Base-by-base conservation (phyloP, 2,797 vertebrate genomes). In the Apogon talboti region DNA sequence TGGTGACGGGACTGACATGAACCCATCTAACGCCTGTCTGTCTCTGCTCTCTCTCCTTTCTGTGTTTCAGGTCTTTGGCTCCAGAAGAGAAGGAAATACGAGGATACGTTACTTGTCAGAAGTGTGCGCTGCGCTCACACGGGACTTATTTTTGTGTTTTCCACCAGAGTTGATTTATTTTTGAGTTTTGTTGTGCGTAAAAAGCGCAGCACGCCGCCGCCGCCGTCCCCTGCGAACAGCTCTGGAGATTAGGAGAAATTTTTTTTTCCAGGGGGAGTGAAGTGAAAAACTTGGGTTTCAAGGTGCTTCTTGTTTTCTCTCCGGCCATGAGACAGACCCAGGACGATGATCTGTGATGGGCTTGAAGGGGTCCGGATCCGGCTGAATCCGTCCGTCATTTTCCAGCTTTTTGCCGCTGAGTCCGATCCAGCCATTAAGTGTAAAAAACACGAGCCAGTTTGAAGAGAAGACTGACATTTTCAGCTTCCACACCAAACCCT, bases 1-100 rank as follows among this genome's bases (percentile, higher is more conserved):
- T 95, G 86, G 95, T 94, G 95, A 94, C 94, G 88, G 94, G 95
- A 94, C 94, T 92, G 91, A 92, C 89, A 94, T 95, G 94, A 94
- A 94, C n/a, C 94, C 93, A 93, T 94, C 94, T 95, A 94, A 95
- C 93, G 94, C 92, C 90, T 94, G 82, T 83, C 76, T 87, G 3
- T 88, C 71, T 86, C 76, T 87, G 67, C n/a, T n/a, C n/a, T n/a
- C n/a, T n/a, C n/a, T n/a, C n/a, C 56, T 78, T 58, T 79, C 76
- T 89, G 74, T 89, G 72, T 87, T 87, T 66, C 81, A 91, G 90
- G 87, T 89, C 76, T 76, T 53, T 79, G 83, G 78, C 68, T 57
- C 6, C 45, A 80, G 71, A 82, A 61, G 71, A 79, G 56, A 74
- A 59, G 65, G 57, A 49, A 76, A 74, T 79, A 44, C 78, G 42